Evolutionary conservation across 1,140 invertebrate species (phyloP).

Genomic region (Nautilus pompilius): DNA sequence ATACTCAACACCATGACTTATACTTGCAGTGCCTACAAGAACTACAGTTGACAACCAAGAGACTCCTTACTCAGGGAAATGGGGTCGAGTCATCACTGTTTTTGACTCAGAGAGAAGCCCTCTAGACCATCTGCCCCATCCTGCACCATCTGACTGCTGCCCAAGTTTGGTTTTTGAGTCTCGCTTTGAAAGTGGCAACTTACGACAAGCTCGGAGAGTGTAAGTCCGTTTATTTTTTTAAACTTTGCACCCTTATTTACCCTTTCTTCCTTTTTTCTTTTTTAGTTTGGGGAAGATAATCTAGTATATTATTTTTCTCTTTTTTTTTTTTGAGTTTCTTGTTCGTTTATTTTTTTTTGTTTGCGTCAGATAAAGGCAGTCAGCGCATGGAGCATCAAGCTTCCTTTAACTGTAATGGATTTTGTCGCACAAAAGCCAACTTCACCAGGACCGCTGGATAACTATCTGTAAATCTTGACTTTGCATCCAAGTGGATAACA

Average conservation of each 20-base stretch:
- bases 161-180: conserved; percentile 54
- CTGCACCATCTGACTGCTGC: conserved; percentile 39
- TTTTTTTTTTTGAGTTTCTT: not conserved
- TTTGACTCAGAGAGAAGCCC: conserved; percentile 48
- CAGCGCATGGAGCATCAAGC: too few species aligned
- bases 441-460: too few species aligned
- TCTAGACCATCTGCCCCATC: conserved; percentile 32
- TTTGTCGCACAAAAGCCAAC: too few species aligned
- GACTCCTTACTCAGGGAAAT: conserved; percentile 36
- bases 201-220: conserved; percentile 51
- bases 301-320: not conserved
- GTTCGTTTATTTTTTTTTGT: too few species aligned
- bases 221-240: conserved; percentile 27
- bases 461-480: too few species aligned
- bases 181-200: conserved; percentile 54
- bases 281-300: too few species aligned
- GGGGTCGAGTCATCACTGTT: conserved; percentile 46
- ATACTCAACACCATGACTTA: too few species aligned
- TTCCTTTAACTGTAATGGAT: too few species aligned
- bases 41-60: conserved; percentile 41
- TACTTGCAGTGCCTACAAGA: conserved; percentile 25
- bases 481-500: too few species aligned
- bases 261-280: not conserved
- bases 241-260: not conserved
- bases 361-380: too few species aligned